Base-by-base conservation (phyloP, 2,888 invertebrate species). In the Chaetoderma sp. region DNA sequence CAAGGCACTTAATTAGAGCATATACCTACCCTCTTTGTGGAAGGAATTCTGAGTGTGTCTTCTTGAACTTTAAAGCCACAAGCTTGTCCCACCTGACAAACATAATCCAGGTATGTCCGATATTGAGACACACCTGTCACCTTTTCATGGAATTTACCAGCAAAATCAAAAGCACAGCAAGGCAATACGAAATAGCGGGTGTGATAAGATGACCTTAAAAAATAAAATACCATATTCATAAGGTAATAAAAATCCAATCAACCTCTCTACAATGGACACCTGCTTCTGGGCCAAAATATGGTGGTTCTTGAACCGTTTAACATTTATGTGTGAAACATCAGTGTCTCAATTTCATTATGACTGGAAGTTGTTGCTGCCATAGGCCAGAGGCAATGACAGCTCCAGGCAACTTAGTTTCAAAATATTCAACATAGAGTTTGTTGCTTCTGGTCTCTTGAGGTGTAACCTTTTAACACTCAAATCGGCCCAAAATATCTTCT, bases 21-120 rank as follows among this genome's bases (percentile, higher is more conserved):
- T n/a, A 21, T 13, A 16, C 94, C 93, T 73, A 93, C 92, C 81
- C 96, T 90, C 88, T 96, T 98, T 0, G 98, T 98, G 54, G 98
- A 98, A 4, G 99, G 98, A 81, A 99, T 99, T 85, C 96, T 91
- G 23, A 99, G 87, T 74, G 93, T 92, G 86, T 99, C 99, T 54
- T 91, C 88, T 64, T 90, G 83, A 0, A 92, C 91, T 39, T 88
- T 82, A 85, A 95, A 98, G 0, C 95, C 86, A 87, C 94, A 94
- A 76, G 93, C 93, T 81, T 93, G 92, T 2, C 87, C 86, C 16
- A 90, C 79, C 42, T 82, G 75, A 42, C 77, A 71, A 21, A 89
- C 79, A 74, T 86, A 89, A 50, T 85, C 81, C 25, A 89, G 76
- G 76, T 90, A 90, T 21, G 86, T 82, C 6, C 84, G 89, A 82